Evolutionary conservation across 2,113 vertebrate species (phyloP).

Genomic region (Garra rufa): DNA sequence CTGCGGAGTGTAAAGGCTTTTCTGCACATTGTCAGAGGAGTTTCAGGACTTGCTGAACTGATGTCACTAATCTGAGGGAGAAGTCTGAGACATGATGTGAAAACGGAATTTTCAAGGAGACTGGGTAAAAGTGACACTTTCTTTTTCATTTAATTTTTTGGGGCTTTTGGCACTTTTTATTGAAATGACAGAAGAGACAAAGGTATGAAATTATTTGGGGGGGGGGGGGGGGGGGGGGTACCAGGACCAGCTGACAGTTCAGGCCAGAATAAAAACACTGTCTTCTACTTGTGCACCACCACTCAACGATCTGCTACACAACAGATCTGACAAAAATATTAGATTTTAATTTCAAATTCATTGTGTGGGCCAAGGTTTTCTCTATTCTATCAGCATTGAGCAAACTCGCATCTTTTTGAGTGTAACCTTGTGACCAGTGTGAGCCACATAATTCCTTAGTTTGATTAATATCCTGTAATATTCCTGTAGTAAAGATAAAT

Average conservation of each 20-base stretch:
- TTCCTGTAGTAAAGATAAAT: slow-evolving; percentile 1
- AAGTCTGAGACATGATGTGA: not conserved
- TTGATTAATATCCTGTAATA: not conserved
- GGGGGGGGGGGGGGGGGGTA: no score
- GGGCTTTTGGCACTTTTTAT: not conserved
- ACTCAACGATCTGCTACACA: not conserved
- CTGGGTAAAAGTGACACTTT: slow-evolving; percentile 1
- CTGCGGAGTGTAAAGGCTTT: slow-evolving; percentile 27
- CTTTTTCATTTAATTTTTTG: not conserved
- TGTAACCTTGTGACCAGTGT: slow-evolving; percentile 5
- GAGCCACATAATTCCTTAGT: not conserved
- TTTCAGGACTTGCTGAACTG: slow-evolving; percentile 35
- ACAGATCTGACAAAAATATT: not conserved
- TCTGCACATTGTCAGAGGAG: slow-evolving; percentile 33
- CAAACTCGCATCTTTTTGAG: not conserved
- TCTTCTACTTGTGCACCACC: not conserved
- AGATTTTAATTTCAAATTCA: not conserved
- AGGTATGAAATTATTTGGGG: not conserved
- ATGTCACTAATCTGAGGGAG: slow-evolving; percentile 30
- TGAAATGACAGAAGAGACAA: not conserved
- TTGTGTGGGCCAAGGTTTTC: not conserved
- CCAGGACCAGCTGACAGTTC: no score
- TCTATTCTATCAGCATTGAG: not conserved
- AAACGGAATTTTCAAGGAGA: slow-evolving; percentile 23
- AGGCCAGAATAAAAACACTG: not conserved